These are phyloP conservation scores for Platerodrilus igneus DNA, from an alignment of 2,888 invertebrate species.

Conservation along the genomic window DNA sequence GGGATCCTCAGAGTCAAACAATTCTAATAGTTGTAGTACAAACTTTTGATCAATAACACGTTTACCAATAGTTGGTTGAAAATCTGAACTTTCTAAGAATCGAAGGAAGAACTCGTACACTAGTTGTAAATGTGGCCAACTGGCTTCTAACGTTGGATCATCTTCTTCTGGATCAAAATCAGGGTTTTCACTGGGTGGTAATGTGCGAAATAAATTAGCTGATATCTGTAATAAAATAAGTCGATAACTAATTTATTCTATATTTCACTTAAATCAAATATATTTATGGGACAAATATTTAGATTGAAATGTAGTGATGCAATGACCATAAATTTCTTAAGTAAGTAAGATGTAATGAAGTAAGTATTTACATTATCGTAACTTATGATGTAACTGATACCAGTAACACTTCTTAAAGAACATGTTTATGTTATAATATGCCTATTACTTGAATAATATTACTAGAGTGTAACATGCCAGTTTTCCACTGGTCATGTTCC, in stretches of 20 bases:
- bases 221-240: slow-evolving; percentile 53
- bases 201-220: slow-evolving; percentile 94
- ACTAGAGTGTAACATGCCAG: too few relatives aligned
- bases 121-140: slow-evolving; percentile 98
- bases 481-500: too few relatives aligned
- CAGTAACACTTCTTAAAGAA: too few relatives aligned
- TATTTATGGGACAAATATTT: too few relatives aligned
- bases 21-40: slow-evolving; percentile 88
- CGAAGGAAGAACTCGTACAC: slow-evolving; percentile 99
- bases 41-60: slow-evolving; percentile 95
- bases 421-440: too few relatives aligned
- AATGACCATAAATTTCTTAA: too few relatives aligned
- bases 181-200: slow-evolving; percentile 92
- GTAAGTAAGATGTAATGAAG: too few relatives aligned
- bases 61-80: slow-evolving; percentile 85
- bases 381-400: too few relatives aligned
- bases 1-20: slow-evolving; percentile 97
- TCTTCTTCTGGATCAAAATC: slow-evolving; percentile 99
- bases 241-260: slow-evolving; percentile 5
- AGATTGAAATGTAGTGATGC: too few relatives aligned
- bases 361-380: too few relatives aligned
- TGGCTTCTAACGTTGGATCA: slow-evolving; percentile 98
- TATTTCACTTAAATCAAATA: too few relatives aligned
- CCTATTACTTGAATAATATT: too few relatives aligned
- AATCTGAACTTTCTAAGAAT: slow-evolving; percentile 97